Evolutionary conservation across 2,797 vertebrate species (phyloP), one percentile per base, ranked within the genome.

Genomic region (Coluber constrictor): DNA sequence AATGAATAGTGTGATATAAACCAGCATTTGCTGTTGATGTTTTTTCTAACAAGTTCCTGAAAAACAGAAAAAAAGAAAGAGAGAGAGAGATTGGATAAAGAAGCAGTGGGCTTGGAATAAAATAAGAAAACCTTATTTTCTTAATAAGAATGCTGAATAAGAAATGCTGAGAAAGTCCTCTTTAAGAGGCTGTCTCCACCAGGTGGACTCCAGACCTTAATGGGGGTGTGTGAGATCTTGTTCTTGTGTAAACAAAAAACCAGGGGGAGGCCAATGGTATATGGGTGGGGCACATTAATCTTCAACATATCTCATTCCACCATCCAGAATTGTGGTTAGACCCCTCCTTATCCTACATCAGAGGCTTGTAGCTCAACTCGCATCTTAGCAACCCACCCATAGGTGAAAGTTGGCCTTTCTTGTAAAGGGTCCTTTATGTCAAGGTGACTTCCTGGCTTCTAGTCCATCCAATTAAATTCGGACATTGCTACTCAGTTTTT

Each of bases 381-480:
- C 90, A 92, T 93, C 29, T 0, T 89, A 32, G 90, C 29, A 89
- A 79, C 90, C 92, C 66, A 0, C 2, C n/a, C 13, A 88, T 70
- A 56, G 93, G 27, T 66, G 79, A n/a, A 92, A 89, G 55, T 92
- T 91, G 32, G 83, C 89, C 90, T 95, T 43, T 90, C 83, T 88
- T 37, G 7, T 18, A 16, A 16, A 16, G 25, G 74, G 91, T 92
- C 89, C 95, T 51, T 70, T 87, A 90, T 90, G 60, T 91, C 0
- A 3, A 92, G 95, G 94, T 87, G 29, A 0, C 0, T 89, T 0
- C 47, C 32, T 23, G n/a, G 56, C 90, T 86, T 86, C 57, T 51
- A 10, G 54, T 89, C 95, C 94, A 20, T 92, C 93, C 93, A 92
- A 94, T 94, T 96, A 86, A 5, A 3, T 95, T 93, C 94, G 92